Evolutionary conservation across 2,113 vertebrate genomes (phyloP).

Genomic region (Climacteris rufus): DNA sequence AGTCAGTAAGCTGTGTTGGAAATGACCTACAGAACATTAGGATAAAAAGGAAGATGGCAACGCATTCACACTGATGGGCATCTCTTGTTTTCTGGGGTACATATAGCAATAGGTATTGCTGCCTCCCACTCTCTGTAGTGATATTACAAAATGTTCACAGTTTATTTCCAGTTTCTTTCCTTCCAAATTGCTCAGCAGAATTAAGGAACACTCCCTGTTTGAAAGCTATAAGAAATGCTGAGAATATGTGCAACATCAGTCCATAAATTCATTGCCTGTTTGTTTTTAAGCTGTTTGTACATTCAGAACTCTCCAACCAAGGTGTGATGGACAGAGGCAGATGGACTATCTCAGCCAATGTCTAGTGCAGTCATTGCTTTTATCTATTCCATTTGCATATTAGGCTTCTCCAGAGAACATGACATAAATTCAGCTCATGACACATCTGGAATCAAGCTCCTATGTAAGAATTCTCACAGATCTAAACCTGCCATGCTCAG

Average conservation of each 20-base stretch:
- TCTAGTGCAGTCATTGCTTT: neutral
- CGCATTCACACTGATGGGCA: neutral
- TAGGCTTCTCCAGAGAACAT: neutral
- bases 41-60: neutral
- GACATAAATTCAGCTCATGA: neutral
- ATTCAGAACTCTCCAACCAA: neutral
- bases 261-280: neutral
- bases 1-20: neutral
- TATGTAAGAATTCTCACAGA: neutral
- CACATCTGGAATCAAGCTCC: neutral
- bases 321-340: neutral
- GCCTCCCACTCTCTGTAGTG: neutral
- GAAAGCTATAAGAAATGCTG: neutral
- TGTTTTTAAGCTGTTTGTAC: neutral
- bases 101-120: neutral
- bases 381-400: neutral
- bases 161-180: neutral
- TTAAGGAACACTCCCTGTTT: neutral
- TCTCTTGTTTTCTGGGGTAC: neutral
- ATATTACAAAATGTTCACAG: neutral
- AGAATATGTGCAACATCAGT: neutral
- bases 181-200: neutral
- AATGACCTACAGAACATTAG: neutral
- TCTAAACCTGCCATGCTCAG: neutral
- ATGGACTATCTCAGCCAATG: neutral